Conservation (phyloP, 2,113 vertebrate genomes). For the Hepsetus odoe region DNA sequence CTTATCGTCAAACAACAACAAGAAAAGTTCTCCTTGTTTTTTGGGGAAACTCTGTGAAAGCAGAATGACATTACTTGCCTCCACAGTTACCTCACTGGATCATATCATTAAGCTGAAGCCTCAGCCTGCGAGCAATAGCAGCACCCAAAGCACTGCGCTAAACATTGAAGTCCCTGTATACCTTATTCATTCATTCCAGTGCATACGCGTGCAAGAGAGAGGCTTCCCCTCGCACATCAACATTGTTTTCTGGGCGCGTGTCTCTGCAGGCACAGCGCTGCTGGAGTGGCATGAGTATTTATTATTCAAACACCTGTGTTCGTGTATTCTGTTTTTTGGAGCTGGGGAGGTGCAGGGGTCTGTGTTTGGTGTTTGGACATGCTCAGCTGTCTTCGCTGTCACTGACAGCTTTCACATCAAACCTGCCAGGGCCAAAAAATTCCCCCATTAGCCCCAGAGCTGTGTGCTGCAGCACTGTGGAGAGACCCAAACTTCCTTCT, state of each 20-base stretch:
- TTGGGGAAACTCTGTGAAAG: slow-evolving; percentile 16
- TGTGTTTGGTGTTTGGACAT: slow-evolving; percentile 72
- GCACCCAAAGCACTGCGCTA: slow-evolving; percentile 44
- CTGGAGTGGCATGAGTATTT: slow-evolving; percentile 77
- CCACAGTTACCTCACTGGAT: slow-evolving; percentile 33
- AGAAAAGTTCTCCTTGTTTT: slow-evolving; percentile 30
- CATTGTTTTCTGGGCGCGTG: slow-evolving; percentile 78
- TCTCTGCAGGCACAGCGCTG: slow-evolving; percentile 65
- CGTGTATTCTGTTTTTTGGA: slow-evolving; percentile 61
- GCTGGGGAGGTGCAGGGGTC: slow-evolving; percentile 68
- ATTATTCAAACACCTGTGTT: slow-evolving; percentile 82
- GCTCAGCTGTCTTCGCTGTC: slow-evolving; percentile 74
- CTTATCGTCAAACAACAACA: not conserved
- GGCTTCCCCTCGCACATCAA: slow-evolving; percentile 72
- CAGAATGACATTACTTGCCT: slow-evolving; percentile 26
- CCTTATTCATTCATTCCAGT: slow-evolving; percentile 60
- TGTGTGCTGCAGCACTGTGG: slow-evolving; percentile 52
- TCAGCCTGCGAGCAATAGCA: slow-evolving; percentile 45
- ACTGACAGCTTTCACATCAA: slow-evolving; percentile 76
- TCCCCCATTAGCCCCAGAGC: slow-evolving; percentile 62
- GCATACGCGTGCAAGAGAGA: slow-evolving; percentile 22
- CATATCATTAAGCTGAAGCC: slow-evolving; percentile 36
- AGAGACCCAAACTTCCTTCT: slow-evolving; percentile 52
- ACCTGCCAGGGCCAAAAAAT: slow-evolving; percentile 60
- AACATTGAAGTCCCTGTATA: slow-evolving; percentile 53